Evolutionary conservation across 2,113 vertebrate genomes (phyloP), one percentile per base, ranked within the genome.

Genomic region (Tamias sibiricus): DNA sequence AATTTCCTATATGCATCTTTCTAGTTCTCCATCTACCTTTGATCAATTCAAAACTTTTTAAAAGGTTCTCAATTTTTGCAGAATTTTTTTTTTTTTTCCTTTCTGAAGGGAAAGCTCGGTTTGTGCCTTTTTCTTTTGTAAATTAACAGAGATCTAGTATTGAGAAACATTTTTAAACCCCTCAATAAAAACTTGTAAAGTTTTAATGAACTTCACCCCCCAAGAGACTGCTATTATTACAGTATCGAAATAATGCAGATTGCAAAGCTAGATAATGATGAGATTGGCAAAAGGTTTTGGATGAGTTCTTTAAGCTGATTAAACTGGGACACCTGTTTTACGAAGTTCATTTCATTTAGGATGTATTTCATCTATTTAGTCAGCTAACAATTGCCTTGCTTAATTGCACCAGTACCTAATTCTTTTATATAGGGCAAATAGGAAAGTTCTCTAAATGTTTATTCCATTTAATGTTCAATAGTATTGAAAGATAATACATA

Each of bases 221-320:
- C 30, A 90, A 92, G 37, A 92, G 66, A 74, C 11, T 79, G 44
- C 0, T 97, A 94, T 95, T 93, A 95, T 93, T 96, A 79, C 16
- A 72, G 11, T 54, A 96, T 80, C 7, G 89, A 96, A 98, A 95
- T 93, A 84, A 90, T 84, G 22, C 19, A 91, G 64, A 79, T n/a
- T 88, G 49, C 40, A 32, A 92, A 88, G 42, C 77, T 87, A 87
- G 81, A 0, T 54, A 85, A 94, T 76, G 47, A 88, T 44, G 4
- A 87, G 74, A 87, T 79, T 94, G 22, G 74, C 91, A 97, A 57
- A 81, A 97, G 11, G 35, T 72, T 98, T 95, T 96, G 92, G 10
- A 96, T 91, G 74, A 96, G 82, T 90, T 97, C 40, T 44, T 81
- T 80, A 42, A 94, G 79, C 71, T 98, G 54, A 98, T 97, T 97